Evolutionary conservation across 1,140 invertebrate species (phyloP).

Genomic region (Orussus abietinus): DNA sequence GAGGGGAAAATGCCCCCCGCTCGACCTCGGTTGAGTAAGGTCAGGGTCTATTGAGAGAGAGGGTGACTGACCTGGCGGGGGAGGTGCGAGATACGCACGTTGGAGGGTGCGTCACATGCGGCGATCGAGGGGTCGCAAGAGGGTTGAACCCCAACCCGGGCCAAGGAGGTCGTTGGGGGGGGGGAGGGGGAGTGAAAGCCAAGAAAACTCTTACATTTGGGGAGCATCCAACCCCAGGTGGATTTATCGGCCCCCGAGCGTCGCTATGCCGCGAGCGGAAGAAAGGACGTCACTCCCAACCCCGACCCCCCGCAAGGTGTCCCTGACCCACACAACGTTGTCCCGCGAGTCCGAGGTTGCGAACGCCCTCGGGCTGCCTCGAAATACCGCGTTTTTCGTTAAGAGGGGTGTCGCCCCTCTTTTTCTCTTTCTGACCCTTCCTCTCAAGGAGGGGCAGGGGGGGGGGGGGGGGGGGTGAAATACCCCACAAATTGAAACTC

Average conservation of each 20-base stretch:
- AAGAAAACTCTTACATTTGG: conserved; percentile 30
- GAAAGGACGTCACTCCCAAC: neutral
- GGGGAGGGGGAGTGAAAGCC: conserved; percentile 5
- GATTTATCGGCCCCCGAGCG: neutral
- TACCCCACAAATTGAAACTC: no score
- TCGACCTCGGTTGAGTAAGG: no score
- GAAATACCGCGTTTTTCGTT: conserved; percentile 16
- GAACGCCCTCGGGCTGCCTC: neutral
- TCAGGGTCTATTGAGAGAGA: no score
- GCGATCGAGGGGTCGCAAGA: conserved; percentile 5
- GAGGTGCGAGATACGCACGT: neutral
- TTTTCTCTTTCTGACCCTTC: no score
- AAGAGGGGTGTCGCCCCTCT: conserved; percentile 5
- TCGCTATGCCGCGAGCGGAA: conserved; percentile 1
- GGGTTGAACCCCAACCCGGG: neutral
- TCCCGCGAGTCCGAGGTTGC: neutral
- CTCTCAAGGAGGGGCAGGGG: no score
- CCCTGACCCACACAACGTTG: neutral
- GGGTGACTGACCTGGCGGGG: conserved; percentile 1
- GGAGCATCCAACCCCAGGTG: conserved; percentile 24
- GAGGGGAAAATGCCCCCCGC: no score
- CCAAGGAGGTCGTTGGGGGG: neutral
- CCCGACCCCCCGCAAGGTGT: no score
- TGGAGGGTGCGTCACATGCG: neutral
- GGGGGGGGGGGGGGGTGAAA: no score